These are phyloP conservation scores for Phymanthus crucifer DNA, from an alignment of 92 coral and sea anemone species.

Conservation along the genomic window DNA sequence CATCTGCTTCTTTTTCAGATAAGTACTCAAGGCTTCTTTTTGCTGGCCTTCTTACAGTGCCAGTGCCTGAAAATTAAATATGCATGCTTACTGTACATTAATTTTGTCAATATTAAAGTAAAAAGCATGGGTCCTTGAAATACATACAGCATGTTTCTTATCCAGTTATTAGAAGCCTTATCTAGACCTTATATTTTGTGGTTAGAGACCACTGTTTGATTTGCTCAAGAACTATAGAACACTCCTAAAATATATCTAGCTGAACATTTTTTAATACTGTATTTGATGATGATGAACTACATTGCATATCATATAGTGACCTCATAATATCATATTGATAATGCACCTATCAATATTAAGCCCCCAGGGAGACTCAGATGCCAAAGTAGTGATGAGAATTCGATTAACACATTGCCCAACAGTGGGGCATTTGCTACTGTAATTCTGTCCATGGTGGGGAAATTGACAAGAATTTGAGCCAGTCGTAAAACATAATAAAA, in stretches of 20 bases:
- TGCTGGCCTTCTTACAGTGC: background rate
- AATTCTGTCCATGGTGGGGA: background rate
- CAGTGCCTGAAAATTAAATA: background rate
- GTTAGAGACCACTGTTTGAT: background rate
- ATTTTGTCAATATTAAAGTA: background rate
- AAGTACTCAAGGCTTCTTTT: slow-evolving; percentile 11
- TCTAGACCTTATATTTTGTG: background rate
- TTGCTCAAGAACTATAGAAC: too few relatives aligned
- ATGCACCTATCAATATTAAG: background rate
- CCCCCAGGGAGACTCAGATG: background rate
- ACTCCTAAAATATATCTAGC: background rate
- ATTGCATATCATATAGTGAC: background rate
- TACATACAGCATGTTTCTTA: background rate
- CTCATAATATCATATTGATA: background rate
- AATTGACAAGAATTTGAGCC: background rate
- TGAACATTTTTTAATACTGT: background rate
- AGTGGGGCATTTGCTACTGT: background rate
- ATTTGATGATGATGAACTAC: background rate
- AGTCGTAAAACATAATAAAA: background rate
- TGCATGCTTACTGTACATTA: background rate
- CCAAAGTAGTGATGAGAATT: background rate
- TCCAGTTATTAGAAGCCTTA: background rate
- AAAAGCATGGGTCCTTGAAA: slow-evolving; percentile 6
- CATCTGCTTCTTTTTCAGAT: slow-evolving; percentile 6
- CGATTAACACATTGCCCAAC: background rate